Base-by-base conservation (phyloP, 1,140 invertebrate genomes). In the Charaxes varanes region DNA sequence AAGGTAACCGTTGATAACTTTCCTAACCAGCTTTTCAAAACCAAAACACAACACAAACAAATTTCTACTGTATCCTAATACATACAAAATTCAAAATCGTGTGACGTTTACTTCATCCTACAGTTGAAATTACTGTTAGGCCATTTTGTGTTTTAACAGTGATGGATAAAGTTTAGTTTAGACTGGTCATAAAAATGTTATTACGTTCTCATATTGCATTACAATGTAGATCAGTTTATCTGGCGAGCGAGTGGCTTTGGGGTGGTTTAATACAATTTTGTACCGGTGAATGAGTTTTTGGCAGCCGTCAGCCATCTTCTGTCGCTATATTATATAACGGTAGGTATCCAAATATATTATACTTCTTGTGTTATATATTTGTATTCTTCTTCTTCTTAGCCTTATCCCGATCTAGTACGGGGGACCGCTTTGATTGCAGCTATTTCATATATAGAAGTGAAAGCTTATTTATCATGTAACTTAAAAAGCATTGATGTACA, bases 241-340 rank as follows among this genome's bases (percentile, higher is more conserved):
- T 67, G 51, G 59, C 73, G 72, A 62, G 65, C 56, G 52, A 57
- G 62, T 58, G 45, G 13, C 53, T 46, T 55, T 47, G 67, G 73
- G 69, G 73, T 63, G 56, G 61, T 62, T 63, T 82, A 82, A 80
- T 55, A 32, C 40, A 60, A 78, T 82, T 80, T 77, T 65, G 73
- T 74, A 78, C 72, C 71, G 73, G 71, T 80, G 78, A 74, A 82
- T 80, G 74, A 78, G 74, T 80, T 82, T 62, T 82, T 82, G 71
- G 78, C 78, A 82, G 76, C 76, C 76, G 78, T 73, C 58, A 80
- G 78, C 74, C 40, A 44, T 44, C 18, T 44, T 18, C 35, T 24
- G 23, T 26, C 36, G 4, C 21, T 21, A 17, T 19, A 21, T 31
- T 40, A 22, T 8, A 40, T 40, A 38, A 2, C 6, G 23, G 11